Evolutionary conservation across 2,113 vertebrate species (phyloP), one percentile per base, ranked within the genome.

Genomic region (Noturus placidus): DNA sequence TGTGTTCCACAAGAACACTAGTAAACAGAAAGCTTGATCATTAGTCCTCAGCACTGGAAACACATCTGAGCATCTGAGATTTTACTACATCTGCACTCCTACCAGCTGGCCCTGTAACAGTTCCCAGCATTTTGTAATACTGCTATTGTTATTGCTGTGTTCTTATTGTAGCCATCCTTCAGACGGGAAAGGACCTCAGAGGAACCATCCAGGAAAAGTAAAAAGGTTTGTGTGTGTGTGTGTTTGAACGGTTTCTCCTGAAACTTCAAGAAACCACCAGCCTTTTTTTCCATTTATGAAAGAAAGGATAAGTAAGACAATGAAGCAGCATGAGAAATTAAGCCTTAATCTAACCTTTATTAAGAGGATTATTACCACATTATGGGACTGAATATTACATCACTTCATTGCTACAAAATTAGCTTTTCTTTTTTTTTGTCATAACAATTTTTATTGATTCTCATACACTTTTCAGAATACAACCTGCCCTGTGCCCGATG

Each of bases 1-100:
- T 76, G 63, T 50, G 74, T 81, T n/a, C 57, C n/a, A 67, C 11
- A 63, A 81, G 79, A 19, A 59, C 65, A 30, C 84, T 86, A 84
- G 89, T 83, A 86, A 90, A 88, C 89, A 88, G 88, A 88, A 77
- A 74, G 87, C 61, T 80, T 84, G 61, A 86, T 88, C 65, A 81
- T 87, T 84, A 87, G 50, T 19, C 74, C 35, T 70, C 63, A 7
- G 46, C 19, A 6, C 67, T 54, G 86, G 56, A 59, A 61, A 77
- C 6, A 56, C 70, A 13, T 82, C 79, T 61, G 52, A 82, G 65
- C 70, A 13, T 74, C 79, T 61, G 63, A 87, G 65, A 59, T 46
- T 74, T 57, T 52, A n/a, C 65, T 74, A 82, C 59, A 82, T n/a
- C 33, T 7, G 9, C 69, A 74, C 69, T 59, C 52, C 6, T 74